Evolutionary conservation across 2,888 invertebrate species (phyloP), one percentile per base, ranked within the genome.

Genomic region (Eulithis prunata): DNA sequence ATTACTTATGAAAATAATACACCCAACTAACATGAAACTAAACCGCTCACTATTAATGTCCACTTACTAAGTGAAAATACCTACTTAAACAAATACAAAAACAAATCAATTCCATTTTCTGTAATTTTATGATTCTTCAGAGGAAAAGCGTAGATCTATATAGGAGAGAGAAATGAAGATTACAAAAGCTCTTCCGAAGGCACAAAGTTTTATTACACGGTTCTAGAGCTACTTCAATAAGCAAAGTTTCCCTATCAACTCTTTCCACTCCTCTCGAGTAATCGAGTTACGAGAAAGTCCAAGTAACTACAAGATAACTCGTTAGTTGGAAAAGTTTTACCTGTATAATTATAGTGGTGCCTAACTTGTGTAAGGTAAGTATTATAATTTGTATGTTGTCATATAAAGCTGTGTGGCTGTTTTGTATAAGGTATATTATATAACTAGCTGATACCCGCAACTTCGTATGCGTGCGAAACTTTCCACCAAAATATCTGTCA

Each of bases 181-280:
- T 52, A 62, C 62, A 52, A 62, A 62, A 52, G 52, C 62, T 57
- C 36, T 52, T 52, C 49, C 32, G 21, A 51, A 53, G 32, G 49
- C 55, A 32, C 14, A 41, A 58, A 58, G 21, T 54, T 54, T 14
- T 28, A 57, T 52, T 53, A 57, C 47, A 43, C 52, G 43, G 11
- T 62, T 41, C 47, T 53, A 51, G 41, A 64, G 21, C 21, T 21
- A 64, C 53, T 58, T 28, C 38, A 38, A 57, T 53, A 57, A 54
- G 38, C 57, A 38, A 45, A 62, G 41, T 62, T 62, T 13, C 51
- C 11, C 52, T 46, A 52, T 45, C 57, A 51, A 45, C 49, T 56
- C 55, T 32, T 28, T 14, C 45, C 45, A 41, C 52, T 52, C 36
- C 43, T 45, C n/a, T 36, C 14, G 12, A 63, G 38, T 57, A 57